A percentile compares a stretch with the other conserved stretches of the same genome.
Evolutionary conservation across 1,140 invertebrate genomes (phyloP).

Genomic region (Brachionus koreanus): DNA sequence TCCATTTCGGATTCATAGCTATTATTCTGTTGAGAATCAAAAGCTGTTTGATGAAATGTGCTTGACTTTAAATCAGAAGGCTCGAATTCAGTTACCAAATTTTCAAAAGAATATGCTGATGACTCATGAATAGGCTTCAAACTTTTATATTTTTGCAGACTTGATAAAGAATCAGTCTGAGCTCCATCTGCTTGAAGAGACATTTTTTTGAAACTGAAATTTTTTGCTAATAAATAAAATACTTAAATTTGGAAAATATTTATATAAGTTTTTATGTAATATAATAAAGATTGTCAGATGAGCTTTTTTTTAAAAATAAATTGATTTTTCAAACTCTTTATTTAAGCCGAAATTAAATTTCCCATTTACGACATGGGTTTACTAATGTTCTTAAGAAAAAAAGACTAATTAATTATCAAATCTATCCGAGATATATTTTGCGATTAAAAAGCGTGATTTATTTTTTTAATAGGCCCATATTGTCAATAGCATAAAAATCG

Average conservation of each 20-base stretch:
- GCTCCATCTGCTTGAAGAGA: not conserved
- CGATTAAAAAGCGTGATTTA: not conserved
- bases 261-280: not conserved
- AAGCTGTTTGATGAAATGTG: not conserved
- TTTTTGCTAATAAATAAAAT: not conserved
- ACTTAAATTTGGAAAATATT: not conserved
- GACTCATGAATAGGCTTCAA: conserved; percentile 1
- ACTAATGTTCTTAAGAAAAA: not conserved
- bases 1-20: not conserved
- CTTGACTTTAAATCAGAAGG: not conserved
- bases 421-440: not conserved
- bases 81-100: not conserved
- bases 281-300: not conserved
- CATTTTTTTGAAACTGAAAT: not conserved
- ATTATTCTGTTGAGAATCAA: not conserved
- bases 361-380: not conserved
- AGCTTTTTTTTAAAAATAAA: not conserved
- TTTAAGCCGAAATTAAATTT: not conserved
- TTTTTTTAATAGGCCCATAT: not conserved
- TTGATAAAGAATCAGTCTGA: not conserved
- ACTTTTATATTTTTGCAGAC: not conserved
- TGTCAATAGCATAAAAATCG: not conserved
- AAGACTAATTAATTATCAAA: not conserved
- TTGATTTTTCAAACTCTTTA: not conserved
- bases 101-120: conserved; percentile 3